phyloP scores from a whole-genome alignment of 2,797 vertebrate species.

The Myotis findleyi region DNA sequence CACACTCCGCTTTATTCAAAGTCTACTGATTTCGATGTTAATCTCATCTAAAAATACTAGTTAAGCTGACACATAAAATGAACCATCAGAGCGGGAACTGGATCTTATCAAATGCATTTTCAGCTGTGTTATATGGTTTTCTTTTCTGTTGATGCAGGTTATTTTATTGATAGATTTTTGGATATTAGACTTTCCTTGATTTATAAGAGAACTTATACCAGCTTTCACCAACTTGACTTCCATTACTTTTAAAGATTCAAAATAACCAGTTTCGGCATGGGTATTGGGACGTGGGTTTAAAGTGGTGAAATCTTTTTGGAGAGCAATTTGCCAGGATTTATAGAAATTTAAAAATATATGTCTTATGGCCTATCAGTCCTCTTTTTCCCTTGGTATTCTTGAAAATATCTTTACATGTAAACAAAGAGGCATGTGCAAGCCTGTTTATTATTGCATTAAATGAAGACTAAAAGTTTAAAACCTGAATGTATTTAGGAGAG shows the following conservation, averaged over 20 bases:
- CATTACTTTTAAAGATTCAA: constrained; percentile 4
- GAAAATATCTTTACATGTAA: background rate
- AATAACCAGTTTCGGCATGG: background rate
- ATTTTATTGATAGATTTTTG: constrained; percentile 8
- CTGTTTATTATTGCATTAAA: background rate
- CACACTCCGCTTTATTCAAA: background rate
- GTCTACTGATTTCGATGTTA: constrained; percentile 13
- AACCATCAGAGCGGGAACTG: background rate
- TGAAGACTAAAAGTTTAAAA: background rate
- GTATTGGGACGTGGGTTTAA: background rate
- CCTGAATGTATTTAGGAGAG: background rate
- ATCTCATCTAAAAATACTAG: background rate
- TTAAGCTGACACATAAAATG: background rate
- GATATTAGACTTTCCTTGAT: background rate
- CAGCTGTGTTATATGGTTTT: background rate
- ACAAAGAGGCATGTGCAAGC: background rate
- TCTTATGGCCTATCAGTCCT: background rate
- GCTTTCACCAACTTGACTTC: background rate
- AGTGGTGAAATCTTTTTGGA: background rate
- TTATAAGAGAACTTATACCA: background rate
- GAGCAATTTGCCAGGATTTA: background rate
- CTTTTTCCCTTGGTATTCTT: background rate
- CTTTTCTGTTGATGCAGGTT: background rate
- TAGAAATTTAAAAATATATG: background rate
- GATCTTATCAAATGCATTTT: background rate